Evolutionary conservation across 1,140 invertebrate genomes (phyloP), one percentile per base, ranked within the genome.

Genomic region (Caerostris darwini): DNA sequence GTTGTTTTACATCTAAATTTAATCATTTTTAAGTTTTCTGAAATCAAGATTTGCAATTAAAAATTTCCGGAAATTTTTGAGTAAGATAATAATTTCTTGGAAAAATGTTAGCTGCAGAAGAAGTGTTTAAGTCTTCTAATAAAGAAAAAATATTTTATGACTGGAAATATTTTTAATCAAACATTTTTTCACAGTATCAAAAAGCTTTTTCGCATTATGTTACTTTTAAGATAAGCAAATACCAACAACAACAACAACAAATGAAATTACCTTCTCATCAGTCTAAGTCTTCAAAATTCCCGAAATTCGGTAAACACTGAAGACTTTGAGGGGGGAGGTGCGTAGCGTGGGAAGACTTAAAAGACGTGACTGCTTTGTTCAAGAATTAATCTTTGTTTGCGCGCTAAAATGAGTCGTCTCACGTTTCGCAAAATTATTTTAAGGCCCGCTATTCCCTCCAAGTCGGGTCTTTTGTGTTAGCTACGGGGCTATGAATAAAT

Each of bases 351-450:
- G 17, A 88, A 50, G n/a, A 64, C 5, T 58, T 34, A 17, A 90
- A 67, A 50, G 53, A 90, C 88, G 88, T 90, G 88, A 90, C 88
- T 58, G 64, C 61, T 90, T 90, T 69, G 54, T 77, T 56, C 64
- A 57, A 50, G 69, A 90, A 71, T 90, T 90, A 90, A 90, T 90
- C 88, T 90, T 69, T 57, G 88, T 88, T 88, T 88, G 58, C 58
- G 19, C 58, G 34, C 69, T 34, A 77, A 77, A 77, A 57, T 61
- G 59, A 87, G 85, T 59, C 85, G 50, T 64, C 34, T 59, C 85
- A 61, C 85, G 85, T 87, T 57, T 59, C 85, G 10, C 53, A 87
- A 87, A 59, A 90, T 69, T 56, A 77, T 90, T 90, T 90, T 90
- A 90, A 90, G 67, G 57, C 59, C 7, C 34, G 19, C 5, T 34